Evolutionary conservation across 2,888 invertebrate species (phyloP).

Genomic region (Cheilosia urbana): DNA sequence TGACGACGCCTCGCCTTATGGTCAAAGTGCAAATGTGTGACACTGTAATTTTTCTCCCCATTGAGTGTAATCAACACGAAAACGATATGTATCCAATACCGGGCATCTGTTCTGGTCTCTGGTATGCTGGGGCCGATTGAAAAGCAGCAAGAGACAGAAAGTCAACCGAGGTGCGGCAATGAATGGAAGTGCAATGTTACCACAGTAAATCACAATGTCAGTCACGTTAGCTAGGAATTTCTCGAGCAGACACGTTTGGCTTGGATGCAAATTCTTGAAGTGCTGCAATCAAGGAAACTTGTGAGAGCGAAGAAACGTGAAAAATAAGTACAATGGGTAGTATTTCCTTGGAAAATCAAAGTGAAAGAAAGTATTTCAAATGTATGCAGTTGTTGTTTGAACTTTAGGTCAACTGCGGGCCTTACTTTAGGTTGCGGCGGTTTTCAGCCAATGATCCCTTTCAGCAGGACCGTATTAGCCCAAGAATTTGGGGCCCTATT

Average conservation of each 20-base stretch:
- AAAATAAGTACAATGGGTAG: background rate
- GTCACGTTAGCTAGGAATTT: conserved; percentile 56
- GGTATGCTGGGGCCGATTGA: conserved; percentile 19
- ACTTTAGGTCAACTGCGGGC: no score
- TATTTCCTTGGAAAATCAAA: no score
- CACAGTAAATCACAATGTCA: conserved; percentile 70
- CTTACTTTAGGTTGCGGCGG: no score
- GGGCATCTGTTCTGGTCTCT: conserved; percentile 33
- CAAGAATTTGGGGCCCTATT: no score
- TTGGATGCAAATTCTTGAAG: conserved; percentile 71
- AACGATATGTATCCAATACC: conserved; percentile 52
- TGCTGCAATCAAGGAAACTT: conserved; percentile 63
- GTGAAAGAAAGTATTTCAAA: no score
- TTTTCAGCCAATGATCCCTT: no score
- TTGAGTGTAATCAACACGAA: conserved; percentile 66
- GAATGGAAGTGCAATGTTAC: conserved; percentile 67
- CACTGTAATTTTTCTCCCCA: conserved; percentile 68
- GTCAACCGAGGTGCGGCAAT: conserved; percentile 62
- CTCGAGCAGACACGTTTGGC: conserved; percentile 60
- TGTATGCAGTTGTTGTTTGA: no score
- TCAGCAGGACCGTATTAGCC: no score
- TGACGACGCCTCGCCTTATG: conserved; percentile 28
- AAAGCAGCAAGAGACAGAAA: conserved; percentile 41
- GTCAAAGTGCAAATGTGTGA: conserved; percentile 69
- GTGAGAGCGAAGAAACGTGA: background rate